Evolutionary conservation across 2,888 invertebrate genomes (phyloP).

Genomic region (Scaptomyza flava): DNA sequence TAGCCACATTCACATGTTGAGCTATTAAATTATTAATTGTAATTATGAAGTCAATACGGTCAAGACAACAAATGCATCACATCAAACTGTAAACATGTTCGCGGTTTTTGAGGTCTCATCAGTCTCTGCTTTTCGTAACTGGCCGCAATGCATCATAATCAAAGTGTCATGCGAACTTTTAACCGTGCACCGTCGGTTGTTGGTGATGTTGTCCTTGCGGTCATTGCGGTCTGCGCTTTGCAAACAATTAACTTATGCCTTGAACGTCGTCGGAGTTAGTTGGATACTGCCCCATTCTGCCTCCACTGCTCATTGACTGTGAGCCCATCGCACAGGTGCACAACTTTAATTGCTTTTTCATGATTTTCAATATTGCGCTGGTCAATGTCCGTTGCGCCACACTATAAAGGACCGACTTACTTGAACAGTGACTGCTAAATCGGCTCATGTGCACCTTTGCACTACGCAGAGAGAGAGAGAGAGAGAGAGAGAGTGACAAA

Average conservation of each 20-base stretch:
- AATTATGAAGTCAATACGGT: constrained; percentile 65
- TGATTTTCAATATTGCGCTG: constrained; percentile 67
- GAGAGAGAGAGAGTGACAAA: constrained; percentile 75
- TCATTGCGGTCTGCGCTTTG: constrained; percentile 64
- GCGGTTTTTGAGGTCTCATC: constrained; percentile 63
- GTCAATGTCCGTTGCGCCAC: constrained; percentile 42
- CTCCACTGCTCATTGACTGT: neutral
- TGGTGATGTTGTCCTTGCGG: constrained; percentile 51
- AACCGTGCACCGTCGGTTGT: constrained; percentile 27
- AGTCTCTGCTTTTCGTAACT: constrained; percentile 13
- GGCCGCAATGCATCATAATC: constrained; percentile 47
- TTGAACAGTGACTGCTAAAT: constrained; percentile 15
- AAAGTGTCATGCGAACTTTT: constrained; percentile 60
- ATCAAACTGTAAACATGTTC: constrained; percentile 44
- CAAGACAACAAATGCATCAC: constrained; percentile 34
- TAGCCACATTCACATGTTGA: constrained; percentile 17
- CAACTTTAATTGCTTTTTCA: constrained; percentile 72
- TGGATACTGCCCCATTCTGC: constrained; percentile 14
- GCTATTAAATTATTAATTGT: constrained; percentile 71
- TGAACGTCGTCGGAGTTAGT: constrained; percentile 42
- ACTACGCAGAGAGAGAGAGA: constrained; percentile 62
- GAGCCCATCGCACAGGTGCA: constrained; percentile 56
- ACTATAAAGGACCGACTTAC: constrained; percentile 3
- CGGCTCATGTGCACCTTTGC: constrained; percentile 55
- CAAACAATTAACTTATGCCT: constrained; percentile 71